Base-by-base conservation (phyloP, 2,113 vertebrate species). In the Lamprotornis superbus region DNA sequence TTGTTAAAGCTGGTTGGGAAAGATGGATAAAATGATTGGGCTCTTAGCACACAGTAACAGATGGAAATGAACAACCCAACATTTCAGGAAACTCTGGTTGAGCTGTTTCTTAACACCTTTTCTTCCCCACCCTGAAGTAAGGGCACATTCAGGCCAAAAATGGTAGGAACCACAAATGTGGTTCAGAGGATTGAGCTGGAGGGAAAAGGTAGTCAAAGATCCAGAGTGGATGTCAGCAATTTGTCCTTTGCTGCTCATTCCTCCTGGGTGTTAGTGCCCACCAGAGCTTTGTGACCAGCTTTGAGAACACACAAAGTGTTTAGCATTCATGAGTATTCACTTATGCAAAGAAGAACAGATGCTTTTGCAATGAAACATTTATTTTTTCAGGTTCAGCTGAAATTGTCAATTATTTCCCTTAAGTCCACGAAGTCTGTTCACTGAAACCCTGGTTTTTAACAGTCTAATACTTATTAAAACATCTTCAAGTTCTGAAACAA, bases 1-100 rank as follows among this genome's bases (percentile, higher is more conserved):
- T 55, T 91, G 55, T 69, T 69, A 65, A 71, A 56, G 67, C 27
- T 64, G 89, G 50, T 96, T 96, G 85, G 75, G 95, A 96, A 96
- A 97, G 93, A 81, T 0, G 15, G 77, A 67, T 44, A 73, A 39
- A 76, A 67, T 31, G 46, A 7, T 1, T 22, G 53, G 35, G 39
- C n/a, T 90, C 68, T 96, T 96, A 53, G 89, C 80, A 92, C 93
- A 89, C 31, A 79, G 53, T 33, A 89, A 90, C 79, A 61, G 92
- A 46, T 70, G 80, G 83, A 94, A 90, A 81, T 2, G 11, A 64
- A n/a, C 17, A 24, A 15, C 64, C 57, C 52, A 68, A 28, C n/a
- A 63, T 64, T 70, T 85, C 85, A 78, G 93, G 94, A 96, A 96
- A 73, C 61, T 84, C 64, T 56, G 61, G 18, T 71, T 89, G 69